Conservation (phyloP, 1,140 invertebrate genomes). For the Pseudachorutes palmiensis region DNA sequence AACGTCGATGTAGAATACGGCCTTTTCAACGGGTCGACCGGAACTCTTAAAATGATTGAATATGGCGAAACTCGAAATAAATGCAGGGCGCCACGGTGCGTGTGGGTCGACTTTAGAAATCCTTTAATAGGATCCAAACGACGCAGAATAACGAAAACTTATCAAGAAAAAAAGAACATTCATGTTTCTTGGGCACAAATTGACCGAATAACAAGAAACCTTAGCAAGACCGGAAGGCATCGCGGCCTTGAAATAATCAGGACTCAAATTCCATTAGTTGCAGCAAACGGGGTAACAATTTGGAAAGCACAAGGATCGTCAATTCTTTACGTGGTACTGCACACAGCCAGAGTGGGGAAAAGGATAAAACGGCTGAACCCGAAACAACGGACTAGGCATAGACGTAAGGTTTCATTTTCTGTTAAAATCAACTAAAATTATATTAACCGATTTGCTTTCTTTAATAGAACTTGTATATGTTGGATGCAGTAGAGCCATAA, state of each 20-base stretch:
- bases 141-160: not conserved
- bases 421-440: not conserved
- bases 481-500: constrained; percentile 13
- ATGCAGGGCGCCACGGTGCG: not conserved
- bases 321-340: too few species aligned
- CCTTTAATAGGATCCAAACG: not conserved
- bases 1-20: constrained; percentile 41
- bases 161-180: not conserved
- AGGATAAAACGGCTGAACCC: not conserved
- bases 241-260: not conserved
- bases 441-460: not conserved
- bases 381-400: not conserved
- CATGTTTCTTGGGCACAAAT: not conserved
- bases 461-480: constrained; percentile 16
- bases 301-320: not conserved
- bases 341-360: too few species aligned
- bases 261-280: constrained; percentile 2
- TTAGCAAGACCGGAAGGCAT: not conserved
- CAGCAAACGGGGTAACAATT: constrained; percentile 6
- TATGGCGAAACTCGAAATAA: not conserved
- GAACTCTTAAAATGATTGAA: constrained; percentile 38
- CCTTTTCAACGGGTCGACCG: constrained; percentile 41
- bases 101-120: not conserved
- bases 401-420: not conserved
- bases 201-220: not conserved